Base-by-base conservation (phyloP, 2,888 invertebrate genomes). In the Lamellibrachia satsuma region DNA sequence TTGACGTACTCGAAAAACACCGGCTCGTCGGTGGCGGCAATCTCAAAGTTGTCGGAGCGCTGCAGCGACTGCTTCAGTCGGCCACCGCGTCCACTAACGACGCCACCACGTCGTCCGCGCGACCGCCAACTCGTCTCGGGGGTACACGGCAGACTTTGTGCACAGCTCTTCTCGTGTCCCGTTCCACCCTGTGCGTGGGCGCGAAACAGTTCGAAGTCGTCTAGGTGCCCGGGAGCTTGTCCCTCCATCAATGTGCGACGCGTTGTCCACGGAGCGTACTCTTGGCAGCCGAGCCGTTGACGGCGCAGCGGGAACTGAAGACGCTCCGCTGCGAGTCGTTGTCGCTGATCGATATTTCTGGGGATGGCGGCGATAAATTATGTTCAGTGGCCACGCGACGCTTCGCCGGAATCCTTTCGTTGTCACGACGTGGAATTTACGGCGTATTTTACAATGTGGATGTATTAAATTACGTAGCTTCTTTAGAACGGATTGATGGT, bases 241-340 rank as follows among this genome's bases (percentile, higher is more conserved):
- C n/a, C 75, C 75, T 75, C 75, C 75, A 75, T 75, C 22, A n/a
- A 75, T 75, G 75, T 75, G 75, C n/a, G 75, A 75, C 75, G 75
- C 75, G 4, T 22, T 15, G 15, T 22, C 75, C 22, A 22, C 75
- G 75, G 75, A 75, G 75, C 75, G 22, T 22, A 15, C 75, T 75
- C 75, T 6, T n/a, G 75, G 22, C 75, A 75, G 22, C 75, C 75
- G 75, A 75, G 75, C 75, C 75, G 75, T 6, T 22, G 75, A 75
- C 75, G 75, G 75, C 75, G 22, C 22, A 15, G 75, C 75, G 75
- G 75, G 22, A 75, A 75, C 75, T 75, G 75, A 75, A 22, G 75
- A 4, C 57, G 57, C 11, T 15, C 3, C 7, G 1, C 75, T 6
- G 75, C 75, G 75, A 22, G 75, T 22, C 75, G 75, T 22, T n/a